Base-by-base conservation (phyloP, 2,797 vertebrate species). In the Dromococcyx pavoninus region DNA sequence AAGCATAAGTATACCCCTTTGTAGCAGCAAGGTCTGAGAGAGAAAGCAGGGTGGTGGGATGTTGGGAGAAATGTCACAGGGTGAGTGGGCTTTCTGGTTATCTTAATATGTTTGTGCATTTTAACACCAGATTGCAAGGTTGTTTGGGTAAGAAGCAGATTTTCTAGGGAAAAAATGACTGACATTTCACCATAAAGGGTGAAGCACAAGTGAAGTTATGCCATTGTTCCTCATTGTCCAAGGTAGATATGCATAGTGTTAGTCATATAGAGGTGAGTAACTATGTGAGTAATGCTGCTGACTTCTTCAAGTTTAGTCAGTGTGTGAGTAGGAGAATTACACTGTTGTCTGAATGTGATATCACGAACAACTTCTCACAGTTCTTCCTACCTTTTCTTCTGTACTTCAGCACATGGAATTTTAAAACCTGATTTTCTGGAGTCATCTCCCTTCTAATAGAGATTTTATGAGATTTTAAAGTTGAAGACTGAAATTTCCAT, bases 231-330 rank as follows among this genome's bases (percentile, higher is more conserved):
- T 87, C 54, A 71, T 80, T 86, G 62, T 88, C 85, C 60, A 35
- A 12, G 17, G 9, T n/a, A 54, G 67, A 89, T 93, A 91, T 88
- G 11, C 76, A 74, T 28, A 83, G 27, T 32, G 41, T 83, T 88
- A 96, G 88, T 95, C 93, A 91, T 35, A 64, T 0, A 77, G 82
- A 84, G 69, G 82, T 95, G 91, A 89, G 61, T 88, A 94, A 95
- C 75, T 84, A 17, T 41, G 30, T 88, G 69, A 91, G 60, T 80
- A 83, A 88, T 88, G 37, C 22, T 18, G 10, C 23, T 91, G 91
- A 82, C 15, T 95, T 80, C 60, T 84, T 27, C 27, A 58, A 58
- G 33, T 90, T 71, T 78, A 90, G 64, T 87, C 67, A 77, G 4
- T 35, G 23, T 51, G 25, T 89, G 74, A 88, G 72, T 73, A 92